Evolutionary conservation across 2,797 vertebrate genomes (phyloP), one percentile per base, ranked within the genome.

Genomic region (Okamejei kenojei): DNA sequence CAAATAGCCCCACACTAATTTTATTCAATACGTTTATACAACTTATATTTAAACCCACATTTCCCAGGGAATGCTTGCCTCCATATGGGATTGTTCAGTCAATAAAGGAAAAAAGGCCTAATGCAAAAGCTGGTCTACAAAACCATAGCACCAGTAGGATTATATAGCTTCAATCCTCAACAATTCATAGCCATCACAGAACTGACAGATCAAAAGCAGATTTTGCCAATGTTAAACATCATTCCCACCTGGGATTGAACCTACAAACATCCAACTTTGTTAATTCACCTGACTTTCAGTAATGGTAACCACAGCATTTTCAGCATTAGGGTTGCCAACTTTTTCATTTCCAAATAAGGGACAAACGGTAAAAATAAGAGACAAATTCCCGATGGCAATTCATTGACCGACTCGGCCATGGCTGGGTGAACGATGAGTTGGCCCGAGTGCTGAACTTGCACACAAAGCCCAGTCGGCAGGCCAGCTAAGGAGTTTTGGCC

Each of bases 171-270:
- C 21, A 92, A 91, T 45, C 38, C 35, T 74, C 71, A 23, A 74
- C 19, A 74, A 71, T 74, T 21, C 23, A 23, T 1, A 68, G 65
- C 65, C n/a, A 38, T 91, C 68, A 21, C 65, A 74, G 68, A 74
- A 91, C 90, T 91, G 90, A 76, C 73, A 73, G 73, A 74, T 76
- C 10, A 92, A 71, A 92, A 90, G 90, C 19, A 68, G 58, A 1
- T 54, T 26, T 54, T 45, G 68, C 88, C 38, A 35, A 91, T 38
- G n/a, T 91, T 91, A 91, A 91, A 74, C 63, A 71, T 91, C 3
- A 71, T 8, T 45, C 38, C 74, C 68, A 92, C 21, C 11, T 74
- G 71, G 35, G 71, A 73, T 92, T 21, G 29, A 92, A 92, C 71
- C 38, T 23, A 92, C 38, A 91, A 74, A 32, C 35, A 58, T 76